Evolutionary conservation across 2,888 invertebrate species (phyloP), one percentile per base, ranked within the genome.

Genomic region (Nesidiocoris tenuis): DNA sequence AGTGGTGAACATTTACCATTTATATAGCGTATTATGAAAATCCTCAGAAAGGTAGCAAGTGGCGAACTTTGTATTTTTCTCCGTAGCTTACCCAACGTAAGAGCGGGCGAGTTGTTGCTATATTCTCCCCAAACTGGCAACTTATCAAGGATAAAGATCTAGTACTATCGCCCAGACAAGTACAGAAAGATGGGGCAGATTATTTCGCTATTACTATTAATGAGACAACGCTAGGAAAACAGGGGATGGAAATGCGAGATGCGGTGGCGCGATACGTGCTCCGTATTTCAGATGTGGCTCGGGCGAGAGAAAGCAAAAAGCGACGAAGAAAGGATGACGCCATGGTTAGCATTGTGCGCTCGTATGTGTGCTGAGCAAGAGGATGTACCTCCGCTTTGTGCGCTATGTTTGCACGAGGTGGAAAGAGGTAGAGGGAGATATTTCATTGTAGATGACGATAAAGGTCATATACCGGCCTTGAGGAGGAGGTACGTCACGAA

Each of bases 151-250:
- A 39, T 39, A 39, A 39, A 39, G 39, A 39, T 39, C 39, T 39
- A 3, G 39, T 39, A 7, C 5, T n/a, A 3, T 39, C 39, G 39
- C 12, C 39, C 39, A 7, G 39, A 16, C 2, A 24, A 65, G 25
- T 12, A 19, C 39, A 39, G 18, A n/a, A 39, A 19, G 12, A 65
- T 18, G 39, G 39, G 0, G 25, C 9, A 12, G 65, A 65, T 65
- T 65, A 65, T 65, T 65, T 39, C 54, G 25, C 39, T 18, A 65
- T 65, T 39, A 65, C 65, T 65, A 65, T 65, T 65, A 65, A 65
- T 65, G 65, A 65, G 65, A 12, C 39, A 39, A 18, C 39, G 63
- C 7, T 63, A 1, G 24, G n/a, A 16, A 24, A n/a, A 18, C 17
- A 16, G 24, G 5, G 12, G 24, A 19, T 22, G 24, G 25, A n/a